These are phyloP conservation scores for Habroteleia sp. DNA, from an alignment of 2,888 invertebrate genomes.

Conservation along the genomic window DNA sequence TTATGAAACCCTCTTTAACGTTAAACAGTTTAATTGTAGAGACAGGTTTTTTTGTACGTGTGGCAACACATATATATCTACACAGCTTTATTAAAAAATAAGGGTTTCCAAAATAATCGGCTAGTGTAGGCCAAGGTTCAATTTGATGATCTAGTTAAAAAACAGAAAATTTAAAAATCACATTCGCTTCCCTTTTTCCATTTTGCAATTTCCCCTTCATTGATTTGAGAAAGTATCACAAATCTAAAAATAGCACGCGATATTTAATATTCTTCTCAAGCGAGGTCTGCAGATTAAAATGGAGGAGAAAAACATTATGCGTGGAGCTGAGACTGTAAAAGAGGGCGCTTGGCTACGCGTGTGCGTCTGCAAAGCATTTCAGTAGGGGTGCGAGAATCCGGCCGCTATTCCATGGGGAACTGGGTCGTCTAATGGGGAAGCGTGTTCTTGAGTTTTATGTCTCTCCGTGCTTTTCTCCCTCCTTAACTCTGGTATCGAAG, in stretches of 20 bases:
- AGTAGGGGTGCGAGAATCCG: conserved; percentile 50
- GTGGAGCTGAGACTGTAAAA: conserved; percentile 46
- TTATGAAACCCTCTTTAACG: no score
- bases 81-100: no score
- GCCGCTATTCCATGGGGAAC: conserved; percentile 64
- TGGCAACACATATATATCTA: no score
- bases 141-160: no score
- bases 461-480: conserved; percentile 26
- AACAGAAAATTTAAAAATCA: no score
- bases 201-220: no score
- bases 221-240: not conserved
- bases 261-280: conserved; percentile 16
- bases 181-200: no score
- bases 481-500: conserved; percentile 22
- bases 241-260: not conserved
- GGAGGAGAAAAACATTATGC: conserved; percentile 29
- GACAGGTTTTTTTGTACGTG: no score
- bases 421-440: conserved; percentile 66
- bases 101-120: no score
- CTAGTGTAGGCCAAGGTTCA: no score
- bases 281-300: conserved; percentile 18
- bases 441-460: conserved; percentile 56
- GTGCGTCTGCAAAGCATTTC: conserved; percentile 34
- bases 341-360: conserved; percentile 43
- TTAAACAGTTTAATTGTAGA: no score